Base-by-base conservation (phyloP, 2,797 vertebrate genomes). In the Sebastes cheni region DNA sequence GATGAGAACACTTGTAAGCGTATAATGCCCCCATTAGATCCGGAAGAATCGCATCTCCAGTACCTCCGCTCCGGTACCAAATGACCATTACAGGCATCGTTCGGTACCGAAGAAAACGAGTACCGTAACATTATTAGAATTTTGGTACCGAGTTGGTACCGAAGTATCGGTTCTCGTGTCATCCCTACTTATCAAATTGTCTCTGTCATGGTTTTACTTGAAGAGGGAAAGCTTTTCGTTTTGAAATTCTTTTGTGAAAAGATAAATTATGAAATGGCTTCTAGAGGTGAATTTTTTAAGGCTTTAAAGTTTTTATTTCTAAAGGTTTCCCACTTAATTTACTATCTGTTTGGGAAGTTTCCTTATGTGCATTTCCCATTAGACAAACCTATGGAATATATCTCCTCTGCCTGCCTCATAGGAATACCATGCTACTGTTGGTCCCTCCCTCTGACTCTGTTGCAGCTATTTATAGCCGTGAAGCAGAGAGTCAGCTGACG, bases 401-500 rank as follows among this genome's bases (percentile, higher is more conserved):
- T 91, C 71, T 86, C 72, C 71, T 73, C 52, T 71, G 74, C 67
- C 83, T 89, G 74, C 69, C 83, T 89, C 85, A 84, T 68, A 91
- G 80, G 84, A 90, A 89, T 89, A 91, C 86, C 85, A 87, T 92
- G 82, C 86, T 89, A 83, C 86, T 13, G 72, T 64, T 89, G 84
- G 83, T 92, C 86, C 88, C 93, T 94, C 92, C 91, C 91, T 92
- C 88, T 89, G 89, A 92, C 90, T 95, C 88, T 87, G 90, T 91
- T 89, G 93, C 85, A 61, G 87, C 95, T 96, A 96, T 96, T 95
- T 94, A 95, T 96, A 96, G 95, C 91, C 6, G 81, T 89, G 90
- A 91, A 94, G 94, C 92, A 95, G 92, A 94, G 91, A 96, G 93
- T 95, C 93, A 94, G 93, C 95, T 96, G 96, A 96, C 89, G 91